These are phyloP conservation scores for Blastobasis lacticolella DNA, from an alignment of 2,888 invertebrate species.

Conservation along the genomic window DNA sequence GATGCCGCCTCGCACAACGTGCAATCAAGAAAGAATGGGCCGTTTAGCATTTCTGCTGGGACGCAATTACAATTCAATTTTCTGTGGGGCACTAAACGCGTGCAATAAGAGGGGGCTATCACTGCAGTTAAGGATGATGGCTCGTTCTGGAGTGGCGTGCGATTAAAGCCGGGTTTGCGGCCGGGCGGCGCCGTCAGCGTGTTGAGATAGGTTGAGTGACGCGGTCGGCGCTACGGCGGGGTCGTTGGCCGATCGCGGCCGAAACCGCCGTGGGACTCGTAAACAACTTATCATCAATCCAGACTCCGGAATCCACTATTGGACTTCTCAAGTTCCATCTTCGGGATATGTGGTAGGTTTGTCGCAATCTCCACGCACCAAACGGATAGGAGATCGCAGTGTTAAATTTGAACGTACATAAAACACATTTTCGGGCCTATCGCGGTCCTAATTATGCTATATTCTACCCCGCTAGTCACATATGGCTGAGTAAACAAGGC, in stretches of 20 bases:
- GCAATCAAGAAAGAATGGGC: slow-evolving; percentile 49
- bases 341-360: too few relatives aligned
- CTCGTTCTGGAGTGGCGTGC: slow-evolving; percentile 22
- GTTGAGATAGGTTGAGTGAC: slow-evolving; percentile 24
- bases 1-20: slow-evolving; percentile 29
- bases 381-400: too few relatives aligned
- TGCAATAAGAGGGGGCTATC: slow-evolving; percentile 25
- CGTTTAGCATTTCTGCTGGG: slow-evolving; percentile 50
- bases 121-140: slow-evolving; percentile 25
- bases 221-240: slow-evolving; percentile 3
- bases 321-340: too few relatives aligned
- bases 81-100: slow-evolving; percentile 41
- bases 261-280: too few relatives aligned
- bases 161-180: slow-evolving; percentile 39
- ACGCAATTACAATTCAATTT: slow-evolving; percentile 65
- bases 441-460: not conserved
- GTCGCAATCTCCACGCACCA: too few relatives aligned
- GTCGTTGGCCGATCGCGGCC: too few relatives aligned
- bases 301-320: too few relatives aligned
- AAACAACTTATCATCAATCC: too few relatives aligned
- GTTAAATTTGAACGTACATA: too few relatives aligned
- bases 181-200: slow-evolving; percentile 23
- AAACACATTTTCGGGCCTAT: too few relatives aligned
- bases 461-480: slow-evolving; percentile 23
- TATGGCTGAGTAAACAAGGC: slow-evolving; percentile 40